These are phyloP conservation scores for Bilobella aurantiaca DNA, from an alignment of 1,140 invertebrate species.

Conservation along the genomic window DNA sequence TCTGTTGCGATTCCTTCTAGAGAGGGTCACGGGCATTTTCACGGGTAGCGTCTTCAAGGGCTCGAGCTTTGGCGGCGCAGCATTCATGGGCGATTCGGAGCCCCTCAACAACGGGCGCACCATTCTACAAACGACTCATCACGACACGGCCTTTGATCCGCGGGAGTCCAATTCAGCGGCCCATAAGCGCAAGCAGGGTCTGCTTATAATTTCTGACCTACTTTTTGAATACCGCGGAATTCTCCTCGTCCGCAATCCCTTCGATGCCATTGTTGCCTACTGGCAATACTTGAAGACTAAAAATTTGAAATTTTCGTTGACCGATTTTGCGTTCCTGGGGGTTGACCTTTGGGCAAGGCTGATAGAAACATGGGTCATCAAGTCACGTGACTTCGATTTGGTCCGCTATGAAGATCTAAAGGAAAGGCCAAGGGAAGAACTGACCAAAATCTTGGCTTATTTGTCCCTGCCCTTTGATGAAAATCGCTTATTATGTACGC, in stretches of 20 bases:
- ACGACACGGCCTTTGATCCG: conserved; percentile 14
- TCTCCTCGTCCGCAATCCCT: conserved; percentile 29
- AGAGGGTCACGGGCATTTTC: conserved; percentile 22
- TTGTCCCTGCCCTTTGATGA: conserved; percentile 20
- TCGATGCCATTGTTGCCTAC: conserved; percentile 26
- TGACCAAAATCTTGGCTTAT: conserved; percentile 24
- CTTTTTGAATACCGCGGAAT: conserved; percentile 28
- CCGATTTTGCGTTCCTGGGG: conserved; percentile 10
- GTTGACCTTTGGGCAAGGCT: conserved; percentile 19
- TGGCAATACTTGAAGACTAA: conserved; percentile 22
- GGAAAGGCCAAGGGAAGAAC: conserved; percentile 20
- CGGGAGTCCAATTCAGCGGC: background rate
- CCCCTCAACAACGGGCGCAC: conserved; percentile 26
- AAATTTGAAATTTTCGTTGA: conserved; percentile 22
- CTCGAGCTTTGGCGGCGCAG: conserved; percentile 4
- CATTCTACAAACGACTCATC: conserved; percentile 33
- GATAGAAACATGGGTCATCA: conserved; percentile 26
- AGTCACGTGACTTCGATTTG: conserved; percentile 24
- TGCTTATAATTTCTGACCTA: conserved; percentile 15
- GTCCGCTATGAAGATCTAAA: conserved; percentile 28
- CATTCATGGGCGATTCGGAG: conserved; percentile 24
- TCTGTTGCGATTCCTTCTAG: conserved; percentile 24
- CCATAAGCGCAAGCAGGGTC: background rate
- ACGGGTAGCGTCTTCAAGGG: conserved; percentile 28
- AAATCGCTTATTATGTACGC: too few relatives aligned